Base-by-base conservation (phyloP, 2,888 invertebrate species). In the Adelognathus sp. region DNA sequence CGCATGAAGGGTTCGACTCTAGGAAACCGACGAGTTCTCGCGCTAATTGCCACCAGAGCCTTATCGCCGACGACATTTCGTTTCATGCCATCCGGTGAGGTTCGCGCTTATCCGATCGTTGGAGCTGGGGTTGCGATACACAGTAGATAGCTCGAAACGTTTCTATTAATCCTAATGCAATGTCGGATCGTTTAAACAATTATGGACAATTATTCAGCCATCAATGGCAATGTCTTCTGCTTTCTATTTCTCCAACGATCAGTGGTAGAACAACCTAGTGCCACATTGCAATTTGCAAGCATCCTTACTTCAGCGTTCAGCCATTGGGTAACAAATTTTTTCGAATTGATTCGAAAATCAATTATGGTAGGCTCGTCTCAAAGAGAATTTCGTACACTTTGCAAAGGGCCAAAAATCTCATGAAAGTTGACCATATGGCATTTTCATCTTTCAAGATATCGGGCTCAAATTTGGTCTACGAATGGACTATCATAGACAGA, bases 1-100 rank as follows among this genome's bases (percentile, higher is more conserved):
- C 36, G 61, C 24, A 41, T 60, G 66, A 64, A 66, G 39, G 69
- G 58, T 44, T 52, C 24, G 18, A 54, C 60, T 67, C 31, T 50
- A 24, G 24, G 44, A 21, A 61, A n/a, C n/a, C 52, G 44, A 21
- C 16, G 54, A 29, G n/a, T 66, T 71, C 66, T 66, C 71, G 52
- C 54, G 18, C 36, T 63, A 79, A 79, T 70, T 78, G 24, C 56
- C 36, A 27, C 4, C 11, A 3, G 24, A 29, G 16, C 24, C 64
- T 64, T 50, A 64, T 64, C 64, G 33, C 36, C 14, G 29, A 58
- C 36, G 36, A 36, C 16, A 36, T 36, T 36, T 58, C 33, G 27
- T 61, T 61, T 44, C 39, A n/a, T 41, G 29, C 14, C 21, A 14
- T 61, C 52, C 39, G 52, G 46, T 29, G 61, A 61, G 39, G 21